Evolutionary conservation across 1,140 invertebrate species (phyloP).

Genomic region (Eufriesea mexicana): DNA sequence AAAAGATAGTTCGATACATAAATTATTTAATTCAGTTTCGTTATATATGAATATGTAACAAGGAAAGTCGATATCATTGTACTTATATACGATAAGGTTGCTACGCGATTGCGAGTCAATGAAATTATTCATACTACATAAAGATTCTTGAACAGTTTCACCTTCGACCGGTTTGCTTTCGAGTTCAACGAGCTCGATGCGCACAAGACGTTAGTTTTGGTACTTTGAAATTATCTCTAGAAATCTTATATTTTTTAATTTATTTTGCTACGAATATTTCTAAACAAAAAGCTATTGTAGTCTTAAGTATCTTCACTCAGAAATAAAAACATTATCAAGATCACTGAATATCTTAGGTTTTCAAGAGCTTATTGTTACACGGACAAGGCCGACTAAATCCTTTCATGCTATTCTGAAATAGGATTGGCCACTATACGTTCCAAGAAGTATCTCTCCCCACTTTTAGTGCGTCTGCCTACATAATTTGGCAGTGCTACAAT

Average conservation of each 20-base stretch:
- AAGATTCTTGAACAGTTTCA: conserved; percentile 1
- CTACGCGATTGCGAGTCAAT: conserved; percentile 8
- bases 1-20: not conserved
- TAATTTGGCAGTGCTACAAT: not conserved
- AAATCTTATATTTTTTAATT: not conserved
- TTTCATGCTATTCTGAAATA: not conserved
- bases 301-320: too few species aligned
- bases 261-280: not conserved
- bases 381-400: not conserved
- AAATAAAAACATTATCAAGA: not conserved
- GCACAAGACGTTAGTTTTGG: not conserved
- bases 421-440: not conserved
- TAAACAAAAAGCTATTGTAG: not conserved
- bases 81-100: conserved; percentile 5
- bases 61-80: conserved; percentile 2
- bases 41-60: conserved; percentile 8
- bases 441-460: not conserved
- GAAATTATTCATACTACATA: conserved; percentile 22
- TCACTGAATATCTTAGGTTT: not conserved
- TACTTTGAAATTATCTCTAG: not conserved
- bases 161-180: conserved; percentile 3
- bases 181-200: not conserved
- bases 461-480: too few species aligned
- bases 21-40: not conserved
- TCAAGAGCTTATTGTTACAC: not conserved